Evolutionary conservation across 64 coral and sea anemone genomes (phyloP), one percentile per base, ranked within the genome.

Genomic region (Dendrophyllia cribrosa): DNA sequence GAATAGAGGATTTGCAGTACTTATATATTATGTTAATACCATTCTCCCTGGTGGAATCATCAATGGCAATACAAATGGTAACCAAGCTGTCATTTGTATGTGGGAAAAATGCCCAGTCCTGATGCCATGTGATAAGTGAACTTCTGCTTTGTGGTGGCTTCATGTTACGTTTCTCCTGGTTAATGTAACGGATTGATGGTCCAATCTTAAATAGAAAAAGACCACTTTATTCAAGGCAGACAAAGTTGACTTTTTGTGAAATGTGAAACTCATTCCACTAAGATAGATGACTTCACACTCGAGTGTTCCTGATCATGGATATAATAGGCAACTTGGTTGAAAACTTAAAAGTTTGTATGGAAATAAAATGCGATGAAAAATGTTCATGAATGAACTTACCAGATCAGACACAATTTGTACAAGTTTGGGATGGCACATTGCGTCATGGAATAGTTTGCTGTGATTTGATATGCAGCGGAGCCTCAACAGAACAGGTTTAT

Each of bases 271-370:
- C 34, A 34, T 34, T 34, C 34, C 34, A 68, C 3, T 4, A 68
- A 15, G 60, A 63, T 20, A 63, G 14, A 63, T 63, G 59, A 89
- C 88, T 89, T 59, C 88, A 89, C 77, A 89, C 77, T 89, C 88
- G 88, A 34, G 2, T 34, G 34, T 34, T 34, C 34, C 34, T 34
- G 34, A n/a, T n/a, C 34, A 34, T 34, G 34, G n/a, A n/a, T n/a
- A n/a, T n/a, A n/a, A n/a, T n/a, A n/a, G n/a, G n/a, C n/a, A n/a
- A n/a, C n/a, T n/a, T n/a, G n/a, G n/a, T n/a, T n/a, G n/a, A n/a
- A n/a, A n/a, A n/a, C n/a, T n/a, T n/a, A n/a, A n/a, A n/a, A n/a
- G n/a, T n/a, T n/a, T n/a, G n/a, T n/a, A n/a, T n/a, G n/a, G n/a
- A n/a, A n/a, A n/a, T n/a, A n/a, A n/a, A n/a, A n/a, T n/a, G n/a